Evolutionary conservation across 1,140 invertebrate genomes (phyloP).

Genomic region (Leptoteleia sp.): DNA sequence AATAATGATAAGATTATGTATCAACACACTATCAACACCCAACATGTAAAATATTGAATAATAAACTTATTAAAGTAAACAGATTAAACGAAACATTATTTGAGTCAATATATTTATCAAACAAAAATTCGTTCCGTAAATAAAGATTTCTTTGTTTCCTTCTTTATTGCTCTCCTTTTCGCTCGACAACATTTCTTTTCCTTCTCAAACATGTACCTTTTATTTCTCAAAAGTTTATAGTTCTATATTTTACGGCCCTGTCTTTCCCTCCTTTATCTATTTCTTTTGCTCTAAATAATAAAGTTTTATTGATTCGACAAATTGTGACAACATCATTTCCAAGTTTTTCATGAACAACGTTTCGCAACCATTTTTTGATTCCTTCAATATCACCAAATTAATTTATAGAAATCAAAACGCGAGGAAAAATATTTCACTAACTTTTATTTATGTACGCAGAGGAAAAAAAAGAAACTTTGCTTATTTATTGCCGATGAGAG

Average conservation of each 20-base stretch:
- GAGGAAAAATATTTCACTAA: no score
- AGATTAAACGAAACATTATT: constrained; percentile 17
- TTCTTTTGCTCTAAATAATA: constrained; percentile 3
- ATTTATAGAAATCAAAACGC: no score
- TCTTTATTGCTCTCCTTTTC: neutral
- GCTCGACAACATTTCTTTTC: constrained; percentile 21
- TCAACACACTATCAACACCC: constrained; percentile 2
- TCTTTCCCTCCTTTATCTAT: constrained; percentile 1
- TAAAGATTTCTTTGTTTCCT: neutral
- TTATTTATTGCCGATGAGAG: no score
- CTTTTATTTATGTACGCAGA: no score
- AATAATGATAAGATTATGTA: constrained; percentile 16
- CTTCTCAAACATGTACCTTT: constrained; percentile 21
- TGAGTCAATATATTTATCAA: constrained; percentile 20
- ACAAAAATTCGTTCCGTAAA: constrained; percentile 18
- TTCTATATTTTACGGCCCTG: constrained; percentile 25
- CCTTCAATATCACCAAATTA: no score
- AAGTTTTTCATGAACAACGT: no score
- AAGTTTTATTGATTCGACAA: constrained; percentile 28
- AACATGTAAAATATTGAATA: constrained; percentile 24
- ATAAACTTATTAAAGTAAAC: constrained; percentile 25
- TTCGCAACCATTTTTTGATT: no score
- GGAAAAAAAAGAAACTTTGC: no score
- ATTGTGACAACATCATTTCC: constrained; percentile 15
- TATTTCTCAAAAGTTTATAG: constrained; percentile 27